Evolutionary conservation across 2,113 vertebrate species (phyloP), one percentile per base, ranked within the genome.

Genomic region (Cettia cetti): DNA sequence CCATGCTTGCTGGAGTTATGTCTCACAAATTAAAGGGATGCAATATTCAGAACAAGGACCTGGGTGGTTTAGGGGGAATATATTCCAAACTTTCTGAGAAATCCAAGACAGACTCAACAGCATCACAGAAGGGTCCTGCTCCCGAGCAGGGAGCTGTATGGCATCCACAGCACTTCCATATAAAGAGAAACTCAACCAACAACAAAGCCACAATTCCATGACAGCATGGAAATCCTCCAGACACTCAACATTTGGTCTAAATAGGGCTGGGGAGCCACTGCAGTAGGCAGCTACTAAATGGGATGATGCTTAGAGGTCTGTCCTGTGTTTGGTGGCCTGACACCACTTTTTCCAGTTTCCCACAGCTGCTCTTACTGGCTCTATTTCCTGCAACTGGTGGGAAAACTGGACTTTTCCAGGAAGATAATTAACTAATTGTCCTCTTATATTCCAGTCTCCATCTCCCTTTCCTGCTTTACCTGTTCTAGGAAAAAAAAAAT

Each of bases 91-190:
- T 23, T 59, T 64, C 31, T 74, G 59, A 69, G 54, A 69, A 63
- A 54, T 30, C 9, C 70, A 15, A 71, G 30, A 19, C 19, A 44
- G 23, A 77, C 19, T 15, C 59, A 56, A 3, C 9, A 49, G 71
- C 1, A 2, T 4, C 24, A 37, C 1, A 16, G 45, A 52, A 68
- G 13, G 1, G 0, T 31, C 40, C 56, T 47, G 21, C 10, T 78
- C 35, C 66, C 44, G 47, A 23, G 7, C 60, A 15, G 1, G 21
- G 81, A 65, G 30, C 56, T 80, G 6, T 28, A 10, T 12, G 40
- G 53, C 31, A 40, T 30, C 50, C 56, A 7, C 2, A 27, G 37
- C 54, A 17, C 14, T n/a, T 33, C 20, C 39, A 26, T 1, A 0
- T 9, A 21, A 33, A 56, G 57, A 61, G 39, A 69, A 47, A 35